These are phyloP conservation scores for Melanotus villosus DNA, from an alignment of 2,888 invertebrate genomes.

Conservation along the genomic window DNA sequence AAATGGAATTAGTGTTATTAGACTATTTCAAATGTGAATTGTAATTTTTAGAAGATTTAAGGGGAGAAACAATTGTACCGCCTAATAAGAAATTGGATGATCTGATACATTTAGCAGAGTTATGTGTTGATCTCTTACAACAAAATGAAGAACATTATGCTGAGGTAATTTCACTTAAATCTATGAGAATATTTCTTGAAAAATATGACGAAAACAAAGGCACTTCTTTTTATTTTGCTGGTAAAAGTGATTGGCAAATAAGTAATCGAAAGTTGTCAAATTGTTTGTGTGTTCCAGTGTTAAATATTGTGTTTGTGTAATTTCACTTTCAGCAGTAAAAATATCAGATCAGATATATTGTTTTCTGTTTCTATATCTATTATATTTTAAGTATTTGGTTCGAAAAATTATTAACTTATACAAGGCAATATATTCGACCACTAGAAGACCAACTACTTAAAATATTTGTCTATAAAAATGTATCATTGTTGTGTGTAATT, in stretches of 20 bases:
- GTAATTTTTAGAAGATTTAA: conserved; percentile 77
- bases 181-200: not conserved
- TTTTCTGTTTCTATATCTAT: not conserved
- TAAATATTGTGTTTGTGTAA: not conserved
- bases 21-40: conserved; percentile 1
- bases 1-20: not conserved
- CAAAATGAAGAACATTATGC: conserved; percentile 99
- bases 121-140: conserved; percentile 98
- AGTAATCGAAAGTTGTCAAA: not conserved
- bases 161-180: conserved; percentile 81
- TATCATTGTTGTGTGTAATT: conserved; percentile 66
- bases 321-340: not conserved
- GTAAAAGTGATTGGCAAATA: not conserved
- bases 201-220: not conserved
- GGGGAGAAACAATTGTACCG: conserved; percentile 86
- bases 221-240: not conserved
- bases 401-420: not conserved
- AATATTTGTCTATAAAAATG: conserved; percentile 35
- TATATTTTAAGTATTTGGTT: not conserved
- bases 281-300: not conserved
- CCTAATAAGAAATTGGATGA: conserved; percentile 95
- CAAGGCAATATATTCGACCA: too few species aligned
- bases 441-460: not conserved
- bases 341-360: not conserved
- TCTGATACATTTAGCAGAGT: conserved; percentile 95